Base-by-base conservation (phyloP, 1,140 invertebrate species). In the Bombus pyrosoma region DNA sequence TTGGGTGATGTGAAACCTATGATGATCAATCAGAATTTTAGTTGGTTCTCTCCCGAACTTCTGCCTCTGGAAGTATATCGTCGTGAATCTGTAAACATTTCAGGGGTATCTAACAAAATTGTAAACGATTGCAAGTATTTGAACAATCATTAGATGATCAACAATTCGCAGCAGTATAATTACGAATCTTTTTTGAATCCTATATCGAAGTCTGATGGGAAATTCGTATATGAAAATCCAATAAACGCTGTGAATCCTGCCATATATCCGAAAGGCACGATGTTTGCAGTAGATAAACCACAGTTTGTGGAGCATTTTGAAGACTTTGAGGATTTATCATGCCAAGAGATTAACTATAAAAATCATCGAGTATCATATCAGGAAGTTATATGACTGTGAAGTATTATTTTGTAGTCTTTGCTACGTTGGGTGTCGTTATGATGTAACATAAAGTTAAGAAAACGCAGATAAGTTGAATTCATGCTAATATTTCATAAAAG, bases 351-450 rank as follows among this genome's bases (percentile, higher is more conserved):
- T 32, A 64, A 64, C 25, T 39, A 12, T 10, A 13, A 71, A 15
- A 5, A 41, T n/a, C 12, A 28, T 18, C 12, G 28, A 15, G 5
- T 41, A 34, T 12, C 5, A 32, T 4, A 43, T n/a, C 2, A n/a
- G 6, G 12, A 22, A 13, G 37, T 39, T 12, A 39, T 15, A 13
- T 6, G 4, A 41, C 15, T n/a, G 5, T 13, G 15, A 10, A 28
- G 15, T 79, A 28, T 53, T 72, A 34, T 64, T 32, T 34, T 59
- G 3, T 41, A 82, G 53, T 73, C 53, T 62, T 32, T 22, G 43
- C 13, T 84, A 79, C 83, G 57, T 71, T 80, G 39, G 18, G 32
- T 59, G 28, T 4, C 39, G 9, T 85, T 85, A 39, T 22, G 37
- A 32, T 22, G 37, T 53, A 77, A 83, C 12, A 13, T 15, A 66